These are phyloP conservation scores for Drosophila parthenogenetica DNA, from an alignment of 2,888 invertebrate species.

Conservation along the genomic window DNA sequence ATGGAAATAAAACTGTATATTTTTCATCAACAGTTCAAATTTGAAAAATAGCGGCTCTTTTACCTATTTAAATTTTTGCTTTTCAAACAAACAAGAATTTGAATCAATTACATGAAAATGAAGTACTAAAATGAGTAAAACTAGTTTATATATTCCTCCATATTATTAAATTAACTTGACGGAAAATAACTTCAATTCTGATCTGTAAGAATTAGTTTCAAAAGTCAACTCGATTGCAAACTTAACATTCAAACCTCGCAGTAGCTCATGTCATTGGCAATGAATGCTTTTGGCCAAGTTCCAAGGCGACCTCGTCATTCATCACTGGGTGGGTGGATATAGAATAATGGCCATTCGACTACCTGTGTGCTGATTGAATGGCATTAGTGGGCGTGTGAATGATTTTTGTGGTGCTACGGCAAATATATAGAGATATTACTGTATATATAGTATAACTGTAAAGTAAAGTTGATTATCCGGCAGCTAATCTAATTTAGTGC, in stretches of 20 bases:
- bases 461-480: constrained; percentile 60
- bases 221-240: background rate
- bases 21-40: too few species aligned
- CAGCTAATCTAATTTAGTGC: constrained; percentile 63
- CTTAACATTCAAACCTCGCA: constrained; percentile 31
- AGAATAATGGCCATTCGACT: constrained; percentile 39
- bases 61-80: too few species aligned
- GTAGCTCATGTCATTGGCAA: constrained; percentile 42
- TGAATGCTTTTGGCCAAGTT: constrained; percentile 63
- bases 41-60: too few species aligned
- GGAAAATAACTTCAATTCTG: too few species aligned
- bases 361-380: constrained; percentile 57
- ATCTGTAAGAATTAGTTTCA: too few species aligned
- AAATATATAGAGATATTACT: constrained; percentile 8
- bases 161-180: too few species aligned
- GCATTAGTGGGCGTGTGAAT: constrained; percentile 43
- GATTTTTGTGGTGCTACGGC: constrained; percentile 37
- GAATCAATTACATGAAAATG: too few species aligned
- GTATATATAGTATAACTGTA: constrained; percentile 7
- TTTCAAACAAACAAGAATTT: too few species aligned
- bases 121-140: too few species aligned
- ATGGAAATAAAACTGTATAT: too few species aligned
- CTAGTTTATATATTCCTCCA: too few species aligned
- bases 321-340: constrained; percentile 64
- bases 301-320: constrained; percentile 59